A percentile compares a stretch with the other conserved stretches of the same genome.
Conservation (phyloP, 2,888 invertebrate species). For the Trissoscelio sp. region DNA sequence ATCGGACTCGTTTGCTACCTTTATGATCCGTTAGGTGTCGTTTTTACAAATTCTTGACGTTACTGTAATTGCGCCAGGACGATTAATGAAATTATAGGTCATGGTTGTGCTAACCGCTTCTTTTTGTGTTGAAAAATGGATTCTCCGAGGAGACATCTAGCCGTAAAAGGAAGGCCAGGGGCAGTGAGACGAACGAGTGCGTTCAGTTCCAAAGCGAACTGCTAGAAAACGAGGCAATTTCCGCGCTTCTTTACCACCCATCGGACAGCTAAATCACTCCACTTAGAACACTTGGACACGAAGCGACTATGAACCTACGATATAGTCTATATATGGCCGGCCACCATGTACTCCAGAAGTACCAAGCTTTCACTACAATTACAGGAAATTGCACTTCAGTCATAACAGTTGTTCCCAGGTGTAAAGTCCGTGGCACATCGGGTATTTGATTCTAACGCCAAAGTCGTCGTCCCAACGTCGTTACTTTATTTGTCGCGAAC, state of each 20-base stretch:
- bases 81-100: slow-evolving; percentile 54
- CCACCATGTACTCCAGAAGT: slow-evolving; percentile 59
- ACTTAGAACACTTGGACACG: slow-evolving; percentile 74
- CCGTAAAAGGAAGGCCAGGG: slow-evolving; percentile 24
- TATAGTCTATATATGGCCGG: slow-evolving; percentile 60
- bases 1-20: neutral
- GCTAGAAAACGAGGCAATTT: slow-evolving; percentile 75
- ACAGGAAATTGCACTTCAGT: slow-evolving; percentile 80
- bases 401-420: slow-evolving; percentile 79
- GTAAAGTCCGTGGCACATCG: slow-evolving; percentile 69
- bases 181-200: slow-evolving; percentile 17
- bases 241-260: slow-evolving; percentile 74
- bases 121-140: slow-evolving; percentile 34
- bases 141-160: slow-evolving; percentile 45
- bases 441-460: slow-evolving; percentile 41
- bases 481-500: slow-evolving; percentile 16
- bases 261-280: slow-evolving; percentile 80
- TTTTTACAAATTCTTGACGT: slow-evolving; percentile 15
- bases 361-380: slow-evolving; percentile 81
- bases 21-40: slow-evolving; percentile 4
- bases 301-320: slow-evolving; percentile 54
- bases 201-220: slow-evolving; percentile 65
- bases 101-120: slow-evolving; percentile 14
- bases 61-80: neutral
- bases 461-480: slow-evolving; percentile 12